Evolutionary conservation across 1,140 invertebrate species (phyloP), one percentile per base, ranked within the genome.

Genomic region (Monomorium pharaonis): DNA sequence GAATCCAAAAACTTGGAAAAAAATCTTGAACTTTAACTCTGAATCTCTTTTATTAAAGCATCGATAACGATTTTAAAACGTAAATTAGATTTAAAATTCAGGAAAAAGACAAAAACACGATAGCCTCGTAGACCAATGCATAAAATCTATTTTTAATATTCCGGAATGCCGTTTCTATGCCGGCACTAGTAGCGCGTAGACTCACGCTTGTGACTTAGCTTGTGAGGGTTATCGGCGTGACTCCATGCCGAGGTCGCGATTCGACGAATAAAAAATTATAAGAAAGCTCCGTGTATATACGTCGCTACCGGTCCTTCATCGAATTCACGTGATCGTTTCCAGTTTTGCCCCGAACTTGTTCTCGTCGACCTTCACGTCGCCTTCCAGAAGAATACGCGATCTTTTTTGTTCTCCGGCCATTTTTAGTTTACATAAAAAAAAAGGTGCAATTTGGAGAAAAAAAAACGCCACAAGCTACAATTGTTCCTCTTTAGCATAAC

Each of bases 331-430:
- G 24, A 37, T 37, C 10, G 24, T 84, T 88, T 90, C 88, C 86
- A 90, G 88, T 90, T 88, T 86, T 69, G 27, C 24, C 7, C 42
- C 30, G 51, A 63, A 84, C 76, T 74, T 75, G 81, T 88, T 88
- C 88, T 56, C 37, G 89, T 51, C 58, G 86, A 58, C 88, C 88
- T 90, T 90, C 89, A 67, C 37, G 56, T 69, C 21, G 62, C 18
- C 60, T 77, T 72, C 27, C 2, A 75, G 10, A 87, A 67, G 74
- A 84, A 86, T 86, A 78, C 69, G 24, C 60, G 18, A 18, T 51
- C 16, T 2, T 21, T 75, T 56, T 62, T 74, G 9, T 33, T 9
- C 7, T n/a, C 16, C 9, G 24, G 18, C 5, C 30, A 42, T 67
- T 54, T 78, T 56, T 77, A 49, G 37, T 33, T 65, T 42, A 24